Evolutionary conservation across 2,888 invertebrate genomes (phyloP).

Genomic region (Sturmia bella): DNA sequence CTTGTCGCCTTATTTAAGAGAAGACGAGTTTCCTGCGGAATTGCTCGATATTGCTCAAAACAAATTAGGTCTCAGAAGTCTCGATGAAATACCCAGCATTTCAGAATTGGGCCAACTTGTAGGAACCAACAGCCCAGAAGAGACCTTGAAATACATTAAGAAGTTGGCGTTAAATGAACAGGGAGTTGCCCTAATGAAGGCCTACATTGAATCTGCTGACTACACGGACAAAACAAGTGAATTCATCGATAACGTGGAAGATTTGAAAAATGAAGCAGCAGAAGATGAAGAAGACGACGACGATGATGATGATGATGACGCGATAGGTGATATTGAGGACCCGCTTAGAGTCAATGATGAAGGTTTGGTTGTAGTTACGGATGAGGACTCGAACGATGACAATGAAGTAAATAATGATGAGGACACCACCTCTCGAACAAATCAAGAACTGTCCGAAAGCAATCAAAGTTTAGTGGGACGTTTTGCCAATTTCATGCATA

Average conservation of each 20-base stretch:
- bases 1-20: background rate
- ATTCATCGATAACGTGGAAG: conserved; percentile 23
- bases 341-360: conserved; percentile 53
- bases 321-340: conserved; percentile 60
- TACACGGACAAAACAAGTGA: conserved; percentile 70
- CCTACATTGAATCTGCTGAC: conserved; percentile 76
- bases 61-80: conserved; percentile 75
- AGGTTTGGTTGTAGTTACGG: conserved; percentile 45
- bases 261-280: background rate
- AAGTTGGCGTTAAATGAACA: conserved; percentile 75
- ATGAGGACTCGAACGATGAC: conserved; percentile 59
- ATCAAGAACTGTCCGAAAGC: conserved; percentile 24
- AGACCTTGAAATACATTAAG: conserved; percentile 77
- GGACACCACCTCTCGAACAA: conserved; percentile 12
- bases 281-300: conserved; percentile 19
- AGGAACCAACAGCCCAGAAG: conserved; percentile 74
- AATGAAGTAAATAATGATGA: conserved; percentile 31
- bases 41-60: conserved; percentile 75
- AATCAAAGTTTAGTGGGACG: conserved; percentile 72
- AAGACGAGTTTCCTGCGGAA: conserved; percentile 76
- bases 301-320: conserved; percentile 16
- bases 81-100: conserved; percentile 76
- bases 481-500: conserved; percentile 73
- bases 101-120: conserved; percentile 76
- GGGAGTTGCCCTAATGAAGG: conserved; percentile 76